Conservation (phyloP, 2,888 invertebrate genomes). For the Ochropleura plecta region DNA sequence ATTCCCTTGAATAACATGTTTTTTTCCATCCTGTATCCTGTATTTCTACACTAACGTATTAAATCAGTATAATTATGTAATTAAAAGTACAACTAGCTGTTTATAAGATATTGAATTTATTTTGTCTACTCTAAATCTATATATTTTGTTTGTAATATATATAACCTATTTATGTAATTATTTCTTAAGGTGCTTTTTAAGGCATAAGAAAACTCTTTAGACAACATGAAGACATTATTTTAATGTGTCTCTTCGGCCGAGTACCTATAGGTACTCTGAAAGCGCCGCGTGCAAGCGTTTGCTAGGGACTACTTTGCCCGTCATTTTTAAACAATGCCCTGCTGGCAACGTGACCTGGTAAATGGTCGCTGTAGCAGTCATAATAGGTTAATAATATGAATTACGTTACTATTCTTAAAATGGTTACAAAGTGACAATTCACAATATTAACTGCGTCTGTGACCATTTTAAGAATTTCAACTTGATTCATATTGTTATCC, state of each 20-base stretch:
- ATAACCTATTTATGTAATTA: slow-evolving; percentile 57
- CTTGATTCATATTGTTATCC: no score
- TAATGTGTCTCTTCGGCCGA: slow-evolving; percentile 14
- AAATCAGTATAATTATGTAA: slow-evolving; percentile 68
- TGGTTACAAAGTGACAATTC: no score
- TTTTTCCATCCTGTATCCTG: slow-evolving; percentile 39
- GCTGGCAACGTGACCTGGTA: slow-evolving; percentile 4
- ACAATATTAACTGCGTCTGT: no score
- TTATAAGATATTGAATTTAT: slow-evolving; percentile 75
- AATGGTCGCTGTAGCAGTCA: no score
- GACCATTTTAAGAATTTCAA: no score
- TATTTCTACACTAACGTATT: slow-evolving; percentile 50
- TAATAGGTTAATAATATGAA: no score
- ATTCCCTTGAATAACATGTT: not conserved
- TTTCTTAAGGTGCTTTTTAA: slow-evolving; percentile 71
- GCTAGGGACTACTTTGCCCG: not conserved
- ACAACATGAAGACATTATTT: slow-evolving; percentile 32
- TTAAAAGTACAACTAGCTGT: slow-evolving; percentile 83
- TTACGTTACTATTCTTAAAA: no score
- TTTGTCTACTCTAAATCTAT: slow-evolving; percentile 69
- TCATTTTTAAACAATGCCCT: not conserved
- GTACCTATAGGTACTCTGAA: not conserved
- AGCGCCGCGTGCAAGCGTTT: not conserved
- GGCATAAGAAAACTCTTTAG: slow-evolving; percentile 47
- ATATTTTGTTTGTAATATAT: slow-evolving; percentile 64